Evolutionary conservation across 2,113 vertebrate genomes (phyloP).

Genomic region (Acanthochromis polyacanthus): DNA sequence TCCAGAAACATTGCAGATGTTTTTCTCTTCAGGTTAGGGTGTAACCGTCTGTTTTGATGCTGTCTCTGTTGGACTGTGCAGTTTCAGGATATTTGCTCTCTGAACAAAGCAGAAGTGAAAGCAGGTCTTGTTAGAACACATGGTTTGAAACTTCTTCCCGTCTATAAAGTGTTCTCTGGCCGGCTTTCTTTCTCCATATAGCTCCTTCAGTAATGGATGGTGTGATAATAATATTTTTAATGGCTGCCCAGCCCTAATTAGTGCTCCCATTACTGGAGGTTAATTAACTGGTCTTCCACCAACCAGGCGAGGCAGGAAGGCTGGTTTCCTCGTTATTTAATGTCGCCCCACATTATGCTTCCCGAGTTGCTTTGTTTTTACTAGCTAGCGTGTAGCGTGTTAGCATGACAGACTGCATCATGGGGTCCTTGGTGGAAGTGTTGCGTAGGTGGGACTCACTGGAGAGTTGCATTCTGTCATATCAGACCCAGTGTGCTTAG

Average conservation of each 20-base stretch:
- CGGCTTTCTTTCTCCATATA: background rate
- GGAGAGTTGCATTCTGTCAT: constrained; percentile 59
- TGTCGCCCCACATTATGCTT: background rate
- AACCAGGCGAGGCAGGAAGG: background rate
- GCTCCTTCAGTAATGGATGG: constrained; percentile 25
- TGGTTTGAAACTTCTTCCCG: background rate
- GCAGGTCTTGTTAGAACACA: background rate
- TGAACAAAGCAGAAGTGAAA: background rate
- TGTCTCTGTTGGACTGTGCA: no score
- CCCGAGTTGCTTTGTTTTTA: constrained; percentile 3
- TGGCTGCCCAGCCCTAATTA: constrained; percentile 33
- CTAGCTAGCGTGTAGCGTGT: background rate
- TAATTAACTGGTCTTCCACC: constrained; percentile 55
- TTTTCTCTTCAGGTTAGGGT: background rate
- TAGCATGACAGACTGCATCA: constrained; percentile 11
- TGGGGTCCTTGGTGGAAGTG: constrained; percentile 38
- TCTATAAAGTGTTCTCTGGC: constrained; percentile 4
- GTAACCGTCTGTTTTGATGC: no score
- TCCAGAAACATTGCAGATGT: no score
- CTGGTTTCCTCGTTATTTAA: background rate
- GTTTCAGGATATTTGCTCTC: no score
- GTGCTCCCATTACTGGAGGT: constrained; percentile 47
- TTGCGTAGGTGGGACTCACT: constrained; percentile 53
- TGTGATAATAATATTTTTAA: constrained; percentile 34
- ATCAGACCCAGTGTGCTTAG: constrained; percentile 72